Evolutionary conservation across 1,140 invertebrate genomes (phyloP).

Genomic region (Maniola jurtina): DNA sequence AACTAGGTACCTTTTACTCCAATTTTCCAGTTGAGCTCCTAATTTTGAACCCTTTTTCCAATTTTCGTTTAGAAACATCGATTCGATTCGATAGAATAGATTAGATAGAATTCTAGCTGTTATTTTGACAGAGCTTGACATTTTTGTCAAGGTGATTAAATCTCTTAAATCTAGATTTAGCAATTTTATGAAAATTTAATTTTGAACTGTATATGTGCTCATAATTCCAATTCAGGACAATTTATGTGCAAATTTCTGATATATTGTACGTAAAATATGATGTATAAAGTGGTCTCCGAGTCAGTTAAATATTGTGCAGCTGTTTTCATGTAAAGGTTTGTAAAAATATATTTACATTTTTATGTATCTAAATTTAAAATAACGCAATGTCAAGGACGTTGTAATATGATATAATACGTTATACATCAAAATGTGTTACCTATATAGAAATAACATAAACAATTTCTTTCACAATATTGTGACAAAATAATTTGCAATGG

Average conservation of each 20-base stretch:
- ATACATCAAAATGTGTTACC: no score
- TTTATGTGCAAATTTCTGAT: conserved; percentile 33
- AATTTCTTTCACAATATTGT: background rate
- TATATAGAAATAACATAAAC: no score
- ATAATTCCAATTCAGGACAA: conserved; percentile 8
- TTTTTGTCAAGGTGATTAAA: conserved; percentile 35
- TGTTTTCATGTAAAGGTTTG: conserved; percentile 66
- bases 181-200: conserved; percentile 10
- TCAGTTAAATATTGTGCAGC: conserved; percentile 40
- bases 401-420: background rate
- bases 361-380: conserved; percentile 15
- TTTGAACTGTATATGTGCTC: conserved; percentile 11
- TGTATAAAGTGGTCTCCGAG: conserved; percentile 26
- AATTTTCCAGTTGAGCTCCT: no score
- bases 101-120: no score
- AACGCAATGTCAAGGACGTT: conserved; percentile 15
- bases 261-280: conserved; percentile 47
- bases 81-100: no score
- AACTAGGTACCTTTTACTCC: no score
- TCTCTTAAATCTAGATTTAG: conserved; percentile 6
- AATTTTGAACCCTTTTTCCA: no score
- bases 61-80: no score
- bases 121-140: conserved; percentile 24
- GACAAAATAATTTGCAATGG: background rate
- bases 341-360: conserved; percentile 10